Evolutionary conservation across 2,888 invertebrate species (phyloP), one percentile per base, ranked within the genome.

Genomic region (Drosophila conformis): DNA sequence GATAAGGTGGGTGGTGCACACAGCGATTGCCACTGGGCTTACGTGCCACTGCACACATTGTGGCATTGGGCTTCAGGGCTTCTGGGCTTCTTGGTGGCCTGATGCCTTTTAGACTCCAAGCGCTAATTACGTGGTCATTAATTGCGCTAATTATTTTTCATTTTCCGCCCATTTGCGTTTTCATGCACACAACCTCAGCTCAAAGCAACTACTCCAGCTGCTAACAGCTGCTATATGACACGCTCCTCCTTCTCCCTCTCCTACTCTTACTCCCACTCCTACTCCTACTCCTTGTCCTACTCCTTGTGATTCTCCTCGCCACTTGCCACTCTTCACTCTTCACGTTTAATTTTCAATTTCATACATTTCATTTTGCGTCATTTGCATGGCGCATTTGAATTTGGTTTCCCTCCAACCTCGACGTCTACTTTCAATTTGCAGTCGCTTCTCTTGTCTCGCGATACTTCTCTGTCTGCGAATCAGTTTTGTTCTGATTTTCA

Each of bases 81-180:
- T 33, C 18, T 33, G 8, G 52, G 52, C 6, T 31, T 35, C 33
- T 51, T 29, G 29, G 27, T 49, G 40, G 15, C 21, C 21, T 33
- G 62, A 38, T 48, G 68, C 59, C 56, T 67, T 79, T 79, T 68
- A 63, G 73, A 73, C 84, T 90, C 79, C 78, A 78, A 78, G 80
- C 89, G 83, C 85, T 91, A 92, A 91, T 90, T 91, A 91, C 91
- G 88, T 89, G 85, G 87, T 87, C 91, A 88, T 89, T 89, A 90
- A 90, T 91, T 91, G 90, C 87, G 91, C 91, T 91, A 90, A 91
- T 91, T 91, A 91, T 90, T 91, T 91, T 90, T 80, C 90, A 86
- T 89, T 90, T 84, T 80, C 71, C 80, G 78, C 69, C 51, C 65
- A 60, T 60, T 56, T 36, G 46, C 72, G 62, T 76, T 75, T 66